Evolutionary conservation across 2,797 vertebrate genomes (phyloP).

Genomic region (Pelodytes ibericus): DNA sequence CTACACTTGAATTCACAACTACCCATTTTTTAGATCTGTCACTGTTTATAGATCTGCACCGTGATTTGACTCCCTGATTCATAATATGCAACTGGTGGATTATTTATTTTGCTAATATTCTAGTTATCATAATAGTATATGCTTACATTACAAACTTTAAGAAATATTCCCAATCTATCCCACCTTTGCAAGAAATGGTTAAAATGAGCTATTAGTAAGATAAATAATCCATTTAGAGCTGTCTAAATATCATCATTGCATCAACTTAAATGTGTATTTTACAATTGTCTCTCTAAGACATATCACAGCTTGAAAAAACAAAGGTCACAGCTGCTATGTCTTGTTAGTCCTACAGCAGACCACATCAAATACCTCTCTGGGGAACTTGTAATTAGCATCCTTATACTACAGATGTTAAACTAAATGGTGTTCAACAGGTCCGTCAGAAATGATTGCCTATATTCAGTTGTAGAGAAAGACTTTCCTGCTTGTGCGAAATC

Average conservation of each 20-base stretch:
- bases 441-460: constrained; percentile 7
- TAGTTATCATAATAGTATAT: too few relatives aligned
- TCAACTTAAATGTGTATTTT: constrained; percentile 24
- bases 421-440: constrained; percentile 34
- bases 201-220: too few relatives aligned
- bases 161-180: too few relatives aligned
- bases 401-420: constrained; percentile 42
- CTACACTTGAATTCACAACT: too few relatives aligned
- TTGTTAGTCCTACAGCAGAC: constrained; percentile 36
- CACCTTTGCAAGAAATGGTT: too few relatives aligned
- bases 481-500: background rate
- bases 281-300: constrained; percentile 31
- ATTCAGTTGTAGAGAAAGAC: constrained; percentile 7
- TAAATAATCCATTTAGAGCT: background rate
- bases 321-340: constrained; percentile 41
- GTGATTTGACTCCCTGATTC: too few relatives aligned
- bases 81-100: too few relatives aligned
- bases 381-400: constrained; percentile 41
- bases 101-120: too few relatives aligned
- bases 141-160: too few relatives aligned
- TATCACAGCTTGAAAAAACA: constrained; percentile 32
- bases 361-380: constrained; percentile 28
- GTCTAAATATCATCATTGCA: constrained; percentile 11
- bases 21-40: too few relatives aligned
- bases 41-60: too few relatives aligned